Percentiles rank a stretch among this genome's conserved stretches.
These are phyloP conservation scores for Malaclemys terrapin DNA, from an alignment of 2,113 vertebrate genomes.

Conservation along the genomic window DNA sequence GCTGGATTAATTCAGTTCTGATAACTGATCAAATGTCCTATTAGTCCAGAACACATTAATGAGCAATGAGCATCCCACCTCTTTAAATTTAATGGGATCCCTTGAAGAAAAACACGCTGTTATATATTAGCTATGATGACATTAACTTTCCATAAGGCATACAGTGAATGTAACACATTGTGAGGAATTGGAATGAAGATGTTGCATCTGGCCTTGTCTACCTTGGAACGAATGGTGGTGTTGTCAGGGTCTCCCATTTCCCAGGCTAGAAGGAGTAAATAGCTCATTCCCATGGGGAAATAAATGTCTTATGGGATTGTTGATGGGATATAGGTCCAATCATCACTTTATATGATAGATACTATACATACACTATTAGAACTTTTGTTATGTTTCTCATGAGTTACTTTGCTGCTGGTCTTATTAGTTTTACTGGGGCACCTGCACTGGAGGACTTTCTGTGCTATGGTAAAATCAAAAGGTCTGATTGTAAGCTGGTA, in stretches of 20 bases:
- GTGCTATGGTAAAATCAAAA: fast-evolving
- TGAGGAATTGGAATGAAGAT: no score
- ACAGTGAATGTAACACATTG: no score
- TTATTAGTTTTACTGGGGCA: neutral
- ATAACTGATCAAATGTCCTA: no score
- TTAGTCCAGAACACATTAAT: no score
- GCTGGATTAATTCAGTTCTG: neutral
- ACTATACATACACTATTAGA: neutral
- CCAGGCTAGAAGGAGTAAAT: no score
- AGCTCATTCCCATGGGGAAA: neutral
- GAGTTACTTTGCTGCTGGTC: neutral
- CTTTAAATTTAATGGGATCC: no score
- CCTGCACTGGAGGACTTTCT: neutral
- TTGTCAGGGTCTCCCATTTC: no score
- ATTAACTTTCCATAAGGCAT: no score
- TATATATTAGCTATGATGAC: no score
- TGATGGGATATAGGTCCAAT: neutral
- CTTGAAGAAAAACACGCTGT: no score
- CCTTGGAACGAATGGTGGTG: no score
- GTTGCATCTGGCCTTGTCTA: no score
- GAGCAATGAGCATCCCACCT: fast-evolving
- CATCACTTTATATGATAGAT: neutral
- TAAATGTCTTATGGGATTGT: neutral
- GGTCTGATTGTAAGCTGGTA: neutral
- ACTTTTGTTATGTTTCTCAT: neutral